Percentiles rank a stretch among this genome's conserved stretches.
Conservation (phyloP, 1,140 invertebrate species). For the Brachionus koreanus region DNA sequence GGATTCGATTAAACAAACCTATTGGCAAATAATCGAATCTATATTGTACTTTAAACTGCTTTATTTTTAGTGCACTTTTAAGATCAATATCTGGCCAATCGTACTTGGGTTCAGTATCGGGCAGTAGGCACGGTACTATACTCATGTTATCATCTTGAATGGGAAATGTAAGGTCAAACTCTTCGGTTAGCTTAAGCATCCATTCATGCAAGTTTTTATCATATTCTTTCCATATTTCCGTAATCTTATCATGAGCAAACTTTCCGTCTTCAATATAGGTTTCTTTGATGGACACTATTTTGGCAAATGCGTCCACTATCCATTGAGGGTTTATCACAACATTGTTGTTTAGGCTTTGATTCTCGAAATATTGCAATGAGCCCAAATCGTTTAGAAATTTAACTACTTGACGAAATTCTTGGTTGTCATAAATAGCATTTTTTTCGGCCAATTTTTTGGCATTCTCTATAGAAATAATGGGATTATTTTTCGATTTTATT, state of each 20-base stretch:
- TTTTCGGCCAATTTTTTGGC: background rate
- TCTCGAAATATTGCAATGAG: slow-evolving; percentile 56
- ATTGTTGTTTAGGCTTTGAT: slow-evolving; percentile 50
- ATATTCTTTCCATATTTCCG: slow-evolving; percentile 50
- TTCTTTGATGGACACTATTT: slow-evolving; percentile 55
- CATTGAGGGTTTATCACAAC: slow-evolving; percentile 57
- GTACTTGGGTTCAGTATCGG: slow-evolving; percentile 49
- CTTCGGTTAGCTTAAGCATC: slow-evolving; percentile 56
- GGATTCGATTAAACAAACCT: slow-evolving; percentile 57
- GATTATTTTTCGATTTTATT: background rate
- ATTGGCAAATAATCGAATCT: slow-evolving; percentile 50
- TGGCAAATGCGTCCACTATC: slow-evolving; percentile 58
- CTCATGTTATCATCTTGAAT: slow-evolving; percentile 47
- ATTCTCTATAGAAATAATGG: background rate
- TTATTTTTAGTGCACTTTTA: background rate
- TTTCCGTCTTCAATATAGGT: slow-evolving; percentile 53
- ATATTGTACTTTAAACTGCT: slow-evolving; percentile 45
- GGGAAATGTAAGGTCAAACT: slow-evolving; percentile 56
- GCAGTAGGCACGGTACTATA: slow-evolving; percentile 55
- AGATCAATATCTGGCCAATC: background rate
- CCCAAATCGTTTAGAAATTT: slow-evolving; percentile 57
- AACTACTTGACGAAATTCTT: slow-evolving; percentile 51
- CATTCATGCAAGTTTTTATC: slow-evolving; percentile 52
- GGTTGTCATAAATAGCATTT: background rate
- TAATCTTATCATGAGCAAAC: slow-evolving; percentile 51